These are phyloP conservation scores for Oryctes rhinoceros DNA, from an alignment of 1,140 invertebrate species.

Conservation along the genomic window DNA sequence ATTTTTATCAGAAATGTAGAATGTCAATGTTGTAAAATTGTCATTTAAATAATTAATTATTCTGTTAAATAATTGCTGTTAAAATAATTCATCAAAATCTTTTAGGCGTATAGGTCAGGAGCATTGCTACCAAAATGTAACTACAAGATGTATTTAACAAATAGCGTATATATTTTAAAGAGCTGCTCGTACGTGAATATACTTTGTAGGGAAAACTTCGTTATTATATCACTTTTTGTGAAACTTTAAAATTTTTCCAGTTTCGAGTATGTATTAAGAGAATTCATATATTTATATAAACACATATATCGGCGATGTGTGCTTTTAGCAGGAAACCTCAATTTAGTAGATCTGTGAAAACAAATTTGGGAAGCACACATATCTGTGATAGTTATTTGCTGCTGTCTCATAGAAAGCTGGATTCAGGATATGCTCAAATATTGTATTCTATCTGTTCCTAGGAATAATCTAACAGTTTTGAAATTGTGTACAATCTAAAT, in stretches of 20 bases:
- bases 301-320: neutral
- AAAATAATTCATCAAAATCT: no score
- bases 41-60: no score
- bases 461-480: neutral
- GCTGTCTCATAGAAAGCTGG: neutral
- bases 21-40: no score
- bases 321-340: neutral
- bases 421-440: neutral
- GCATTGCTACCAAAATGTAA: no score
- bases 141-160: no score
- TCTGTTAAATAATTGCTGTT: no score
- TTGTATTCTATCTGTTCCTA: neutral
- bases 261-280: neutral
- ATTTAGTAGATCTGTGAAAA: neutral
- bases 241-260: neutral
- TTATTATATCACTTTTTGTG: no score
- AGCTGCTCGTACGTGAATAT: neutral
- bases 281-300: neutral
- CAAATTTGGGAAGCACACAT: neutral
- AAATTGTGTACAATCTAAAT: neutral
- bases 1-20: no score
- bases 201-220: neutral
- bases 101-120: no score
- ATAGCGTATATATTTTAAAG: neutral
- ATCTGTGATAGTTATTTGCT: constrained; percentile 4